These are phyloP conservation scores for Agapornis canus DNA, from an alignment of 2,797 vertebrate genomes.

Conservation along the genomic window DNA sequence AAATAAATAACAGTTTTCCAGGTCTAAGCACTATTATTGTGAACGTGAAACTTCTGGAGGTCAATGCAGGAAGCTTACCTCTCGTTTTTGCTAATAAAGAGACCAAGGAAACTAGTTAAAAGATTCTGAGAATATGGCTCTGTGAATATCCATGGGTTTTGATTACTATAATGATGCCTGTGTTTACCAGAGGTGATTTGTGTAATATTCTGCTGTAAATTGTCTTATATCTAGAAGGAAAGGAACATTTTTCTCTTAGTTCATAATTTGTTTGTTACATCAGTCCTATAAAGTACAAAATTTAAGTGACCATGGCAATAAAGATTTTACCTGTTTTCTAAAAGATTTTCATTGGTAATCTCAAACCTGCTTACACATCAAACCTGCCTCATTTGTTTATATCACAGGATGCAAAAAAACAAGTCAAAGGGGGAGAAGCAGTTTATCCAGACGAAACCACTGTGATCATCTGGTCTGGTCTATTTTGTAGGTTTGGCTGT, in stretches of 20 bases:
- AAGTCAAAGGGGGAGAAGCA: not conserved
- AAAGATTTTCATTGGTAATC: not conserved
- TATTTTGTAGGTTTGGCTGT: not conserved
- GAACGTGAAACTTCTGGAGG: not conserved
- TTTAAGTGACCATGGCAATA: not conserved
- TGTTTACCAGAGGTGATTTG: not conserved
- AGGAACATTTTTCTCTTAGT: not conserved
- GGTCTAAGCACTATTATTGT: not conserved
- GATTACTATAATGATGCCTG: not conserved
- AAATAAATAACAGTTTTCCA: not conserved
- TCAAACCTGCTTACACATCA: not conserved
- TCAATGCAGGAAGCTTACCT: not conserved
- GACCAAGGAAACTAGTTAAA: not conserved
- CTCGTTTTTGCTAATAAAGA: not conserved
- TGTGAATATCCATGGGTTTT: not conserved
- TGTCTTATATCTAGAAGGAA: not conserved
- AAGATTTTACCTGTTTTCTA: not conserved
- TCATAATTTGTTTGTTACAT: not conserved
- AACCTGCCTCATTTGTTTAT: not conserved
- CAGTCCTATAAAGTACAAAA: not conserved
- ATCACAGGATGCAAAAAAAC: not conserved
- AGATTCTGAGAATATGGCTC: not conserved
- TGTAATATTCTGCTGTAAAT: not conserved
- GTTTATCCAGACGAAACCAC: not conserved
- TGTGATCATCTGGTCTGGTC: not conserved